These are phyloP conservation scores for Cybosia mesomella DNA, from an alignment of 2,888 invertebrate species.

Conservation along the genomic window DNA sequence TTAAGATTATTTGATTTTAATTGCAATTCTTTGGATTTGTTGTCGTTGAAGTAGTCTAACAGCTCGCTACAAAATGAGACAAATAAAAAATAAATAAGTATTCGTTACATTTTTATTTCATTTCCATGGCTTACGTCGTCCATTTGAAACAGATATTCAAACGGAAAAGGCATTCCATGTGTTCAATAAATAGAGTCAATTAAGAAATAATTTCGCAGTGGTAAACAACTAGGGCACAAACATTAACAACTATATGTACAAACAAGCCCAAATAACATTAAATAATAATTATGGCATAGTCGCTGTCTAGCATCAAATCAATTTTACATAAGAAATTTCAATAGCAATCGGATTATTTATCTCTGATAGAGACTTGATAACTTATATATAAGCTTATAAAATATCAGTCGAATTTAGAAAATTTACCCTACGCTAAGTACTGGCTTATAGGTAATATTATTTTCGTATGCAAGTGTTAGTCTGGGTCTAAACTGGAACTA, in stretches of 20 bases:
- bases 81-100: constrained; percentile 44
- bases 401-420: constrained; percentile 83
- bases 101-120: constrained; percentile 62
- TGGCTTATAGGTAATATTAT: constrained; percentile 70
- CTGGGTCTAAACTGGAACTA: constrained; percentile 69
- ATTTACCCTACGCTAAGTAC: constrained; percentile 69
- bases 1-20: constrained; percentile 65
- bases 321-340: constrained; percentile 33
- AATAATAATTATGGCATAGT: constrained; percentile 61
- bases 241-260: constrained; percentile 78
- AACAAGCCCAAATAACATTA: constrained; percentile 61
- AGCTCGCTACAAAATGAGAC: constrained; percentile 17
- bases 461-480: constrained; percentile 56
- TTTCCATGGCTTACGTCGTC: constrained; percentile 82
- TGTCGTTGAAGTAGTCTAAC: constrained; percentile 1
- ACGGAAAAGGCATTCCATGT: constrained; percentile 85
- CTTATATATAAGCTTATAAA: constrained; percentile 77
- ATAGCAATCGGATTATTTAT: constrained; percentile 42
- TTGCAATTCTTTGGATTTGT: constrained; percentile 23
- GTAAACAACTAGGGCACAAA: constrained; percentile 64
- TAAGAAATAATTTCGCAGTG: constrained; percentile 58
- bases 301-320: constrained; percentile 44
- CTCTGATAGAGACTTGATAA: constrained; percentile 45
- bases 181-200: constrained; percentile 77
- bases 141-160: constrained; percentile 78